phyloP scores from a whole-genome alignment of 92 coral and sea anemone genomes.

The Hydrozoanthus gracilis region DNA sequence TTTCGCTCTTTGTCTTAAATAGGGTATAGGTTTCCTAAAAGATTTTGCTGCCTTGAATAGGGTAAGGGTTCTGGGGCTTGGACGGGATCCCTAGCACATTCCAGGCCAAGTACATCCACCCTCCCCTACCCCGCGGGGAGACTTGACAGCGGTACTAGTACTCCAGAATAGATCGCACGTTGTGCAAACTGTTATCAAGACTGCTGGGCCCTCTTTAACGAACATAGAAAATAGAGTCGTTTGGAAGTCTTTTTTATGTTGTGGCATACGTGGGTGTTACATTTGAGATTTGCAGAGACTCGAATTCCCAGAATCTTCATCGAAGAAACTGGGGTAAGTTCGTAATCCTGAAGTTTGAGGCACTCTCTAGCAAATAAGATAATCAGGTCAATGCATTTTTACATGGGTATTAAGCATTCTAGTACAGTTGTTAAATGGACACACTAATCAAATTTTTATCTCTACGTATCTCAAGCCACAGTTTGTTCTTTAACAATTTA shows the following conservation, averaged over 20 bases:
- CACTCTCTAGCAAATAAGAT: background rate
- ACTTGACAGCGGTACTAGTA: background rate
- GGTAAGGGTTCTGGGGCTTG: too few relatives aligned
- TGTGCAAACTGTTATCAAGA: background rate
- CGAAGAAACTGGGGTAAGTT: slow-evolving; percentile 3
- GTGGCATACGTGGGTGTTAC: slow-evolving; percentile 34
- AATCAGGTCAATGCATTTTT: background rate
- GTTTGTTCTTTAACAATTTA: too few relatives aligned
- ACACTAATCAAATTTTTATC: background rate
- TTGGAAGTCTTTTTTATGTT: slow-evolving; percentile 32
- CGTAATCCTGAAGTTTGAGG: background rate
- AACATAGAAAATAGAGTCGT: slow-evolving; percentile 33
- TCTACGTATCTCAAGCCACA: too few relatives aligned
- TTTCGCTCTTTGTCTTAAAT: too few relatives aligned
- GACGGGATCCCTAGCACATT: too few relatives aligned
- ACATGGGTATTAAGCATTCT: too few relatives aligned
- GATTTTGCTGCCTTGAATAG: too few relatives aligned
- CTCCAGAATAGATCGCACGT: background rate
- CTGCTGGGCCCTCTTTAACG: slow-evolving; percentile 2
- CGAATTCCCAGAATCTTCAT: background rate
- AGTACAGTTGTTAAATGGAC: background rate
- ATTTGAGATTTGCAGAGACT: slow-evolving; percentile 29
- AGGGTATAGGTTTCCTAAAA: too few relatives aligned
- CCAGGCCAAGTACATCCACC: too few relatives aligned
- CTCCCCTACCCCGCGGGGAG: too few relatives aligned